phyloP scores from a whole-genome alignment of 2,888 invertebrate species.

The Temnothorax ravouxi region DNA sequence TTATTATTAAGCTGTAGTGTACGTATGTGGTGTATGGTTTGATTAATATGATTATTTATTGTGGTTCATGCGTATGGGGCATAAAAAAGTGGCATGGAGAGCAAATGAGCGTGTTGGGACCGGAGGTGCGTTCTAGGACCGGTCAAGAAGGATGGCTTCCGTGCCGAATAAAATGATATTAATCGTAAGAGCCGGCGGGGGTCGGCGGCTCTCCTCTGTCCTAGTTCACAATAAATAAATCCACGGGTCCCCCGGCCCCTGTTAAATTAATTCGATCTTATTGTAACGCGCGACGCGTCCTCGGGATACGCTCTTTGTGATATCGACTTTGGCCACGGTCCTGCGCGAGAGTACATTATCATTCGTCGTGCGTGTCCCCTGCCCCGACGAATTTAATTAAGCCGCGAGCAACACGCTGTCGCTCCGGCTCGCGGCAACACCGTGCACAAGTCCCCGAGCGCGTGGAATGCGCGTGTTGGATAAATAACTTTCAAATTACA shows the following conservation, averaged over 20 bases:
- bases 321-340: slow-evolving; percentile 67
- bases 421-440: neutral
- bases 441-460: slow-evolving; percentile 32
- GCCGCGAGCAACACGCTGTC: slow-evolving; percentile 50
- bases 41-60: slow-evolving; percentile 22
- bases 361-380: slow-evolving; percentile 54
- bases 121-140: slow-evolving; percentile 60
- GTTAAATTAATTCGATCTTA: slow-evolving; percentile 82
- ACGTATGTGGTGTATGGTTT: neutral
- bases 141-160: slow-evolving; percentile 62
- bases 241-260: slow-evolving; percentile 71
- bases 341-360: slow-evolving; percentile 70
- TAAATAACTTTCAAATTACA: slow-evolving; percentile 52
- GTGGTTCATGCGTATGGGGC: neutral
- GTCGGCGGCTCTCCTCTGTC: slow-evolving; percentile 74
- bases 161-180: slow-evolving; percentile 75
- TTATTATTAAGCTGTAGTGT: slow-evolving; percentile 3
- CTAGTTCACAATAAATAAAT: slow-evolving; percentile 82
- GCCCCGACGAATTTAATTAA: slow-evolving; percentile 72
- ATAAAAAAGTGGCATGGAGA: slow-evolving; percentile 11
- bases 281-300: slow-evolving; percentile 71
- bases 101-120: slow-evolving; percentile 49
- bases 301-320: slow-evolving; percentile 68
- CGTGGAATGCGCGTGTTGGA: slow-evolving; percentile 46
- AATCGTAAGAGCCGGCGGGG: slow-evolving; percentile 75